Conservation (phyloP, 2,113 vertebrate genomes). For the Oophaga pumilio region DNA sequence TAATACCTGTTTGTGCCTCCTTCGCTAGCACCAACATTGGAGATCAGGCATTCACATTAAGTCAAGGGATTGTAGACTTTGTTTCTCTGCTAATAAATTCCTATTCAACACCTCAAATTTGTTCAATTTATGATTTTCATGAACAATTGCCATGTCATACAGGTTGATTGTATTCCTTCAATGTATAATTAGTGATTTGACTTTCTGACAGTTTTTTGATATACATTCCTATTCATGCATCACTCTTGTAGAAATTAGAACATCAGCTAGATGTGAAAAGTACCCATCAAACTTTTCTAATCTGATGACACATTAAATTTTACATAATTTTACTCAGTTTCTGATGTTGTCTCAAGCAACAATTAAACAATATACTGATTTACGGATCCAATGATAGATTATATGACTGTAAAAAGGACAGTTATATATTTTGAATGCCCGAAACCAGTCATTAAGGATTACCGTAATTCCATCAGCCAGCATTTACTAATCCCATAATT, state of each 20-base stretch:
- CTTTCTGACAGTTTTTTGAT: not conserved
- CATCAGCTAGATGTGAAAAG: not conserved
- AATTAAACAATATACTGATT: not conserved
- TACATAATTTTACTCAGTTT: not conserved
- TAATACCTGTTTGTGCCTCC: too few relatives aligned
- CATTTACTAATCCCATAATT: slow-evolving; percentile 34
- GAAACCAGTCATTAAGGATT: slow-evolving; percentile 36
- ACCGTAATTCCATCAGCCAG: slow-evolving; percentile 14
- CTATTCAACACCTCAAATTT: too few relatives aligned
- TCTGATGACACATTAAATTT: not conserved
- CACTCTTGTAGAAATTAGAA: not conserved
- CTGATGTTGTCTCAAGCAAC: not conserved
- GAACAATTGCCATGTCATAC: not conserved
- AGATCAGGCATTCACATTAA: too few relatives aligned
- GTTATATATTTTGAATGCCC: not conserved
- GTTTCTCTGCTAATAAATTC: too few relatives aligned
- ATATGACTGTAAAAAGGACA: not conserved
- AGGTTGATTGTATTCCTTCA: not conserved
- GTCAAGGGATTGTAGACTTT: too few relatives aligned
- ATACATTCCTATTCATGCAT: not conserved
- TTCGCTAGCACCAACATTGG: too few relatives aligned
- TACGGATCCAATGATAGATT: not conserved
- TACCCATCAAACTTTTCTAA: not conserved
- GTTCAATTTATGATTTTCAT: not conserved
- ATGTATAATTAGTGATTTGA: not conserved